Evolutionary conservation across 2,888 invertebrate species (phyloP), one percentile per base, ranked within the genome.

Genomic region (Polymixis lichenea): DNA sequence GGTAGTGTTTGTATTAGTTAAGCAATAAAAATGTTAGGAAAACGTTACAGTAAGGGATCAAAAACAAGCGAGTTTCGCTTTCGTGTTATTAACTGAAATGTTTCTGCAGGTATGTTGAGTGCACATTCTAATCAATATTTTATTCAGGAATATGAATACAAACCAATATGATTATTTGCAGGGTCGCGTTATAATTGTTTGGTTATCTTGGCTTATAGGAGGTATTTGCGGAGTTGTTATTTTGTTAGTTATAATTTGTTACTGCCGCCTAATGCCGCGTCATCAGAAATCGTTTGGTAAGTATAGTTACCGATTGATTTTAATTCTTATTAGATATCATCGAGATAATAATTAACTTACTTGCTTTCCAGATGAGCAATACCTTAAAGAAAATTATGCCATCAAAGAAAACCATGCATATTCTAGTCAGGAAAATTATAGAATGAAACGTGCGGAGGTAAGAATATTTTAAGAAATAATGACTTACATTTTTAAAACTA

Each of bases 221-320:
- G 97, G 97, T 82, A 96, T 97, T 89, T 97, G 97, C 89, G 97
- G 97, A 89, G 97, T 97, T 89, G 93, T 97, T 89, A 95, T 97
- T 92, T 96, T 97, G 92, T 97, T 97, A 87, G 95, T 97, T 91
- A 95, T 97, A 90, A 96, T 97, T 89, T 97, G 97, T 95, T 97
- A 97, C 93, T 97, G 97, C 93, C 97, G 97, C 96, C 97, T 97
- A 92, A 97, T 97, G 97, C 97, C 97, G 89, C 97, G 97, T 85
- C 97, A 97, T 91, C 97, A 97, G 94, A 97, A 97, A 95, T 97
- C 97, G 83, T 97, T 97, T 91, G 97, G 97, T 97, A 94, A 97
- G 97, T 78, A 46, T 67, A 49, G 7, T 53, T n/a, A 55, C 11
- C 1, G n/a, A 43, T 15, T 51, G 8, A 19, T 9, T 49, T 71